Evolutionary conservation across 2,888 invertebrate genomes (phyloP), one percentile per base, ranked within the genome.

Genomic region (Podabrus alpinus): DNA sequence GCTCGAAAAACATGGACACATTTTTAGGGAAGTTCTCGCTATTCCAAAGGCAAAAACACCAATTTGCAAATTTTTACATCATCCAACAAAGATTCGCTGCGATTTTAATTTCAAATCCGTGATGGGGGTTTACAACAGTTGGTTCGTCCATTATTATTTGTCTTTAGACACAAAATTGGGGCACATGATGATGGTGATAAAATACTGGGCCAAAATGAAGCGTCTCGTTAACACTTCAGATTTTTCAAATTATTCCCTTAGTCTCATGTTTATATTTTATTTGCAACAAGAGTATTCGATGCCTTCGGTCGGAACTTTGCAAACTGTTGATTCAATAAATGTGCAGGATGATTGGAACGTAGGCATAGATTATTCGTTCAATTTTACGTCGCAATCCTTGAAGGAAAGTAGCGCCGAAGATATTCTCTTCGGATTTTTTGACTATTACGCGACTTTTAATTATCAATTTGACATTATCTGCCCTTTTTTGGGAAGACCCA

Each of bases 41-140:
- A 94, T 95, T 81, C 91, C 92, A 0, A 88, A 89, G 68, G 94
- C 95, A n/a, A 92, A 92, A 84, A 94, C 93, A 4, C 95, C 95
- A 24, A 94, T 95, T 77, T 91, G 95, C 11, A 94, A 94, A 84
- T 93, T 93, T 84, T 88, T 89, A 76, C 93, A 94, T 84, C 79
- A 87, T 1, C 87, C 88, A 11, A 92, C 93, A 0, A 87, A 88
- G 0, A 90, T 92, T 17, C 90, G 90, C 81, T 92, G 94, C 80
- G 95, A 95, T 85, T 88, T 95, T 25, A 93, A 93, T 70, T 92
- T 94, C 84, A 93, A 92, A 80, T 93, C 92, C 66, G 89, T 90
- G 15, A 88, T 93, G 4, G 94, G 94, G 2, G 90, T 93, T 0
- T 90, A 90, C 80, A 95, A 95, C 85, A 93, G 92, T 74, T 86